Evolutionary conservation across 2,888 invertebrate species (phyloP).

Genomic region (Caenorhabditis sulstoni): DNA sequence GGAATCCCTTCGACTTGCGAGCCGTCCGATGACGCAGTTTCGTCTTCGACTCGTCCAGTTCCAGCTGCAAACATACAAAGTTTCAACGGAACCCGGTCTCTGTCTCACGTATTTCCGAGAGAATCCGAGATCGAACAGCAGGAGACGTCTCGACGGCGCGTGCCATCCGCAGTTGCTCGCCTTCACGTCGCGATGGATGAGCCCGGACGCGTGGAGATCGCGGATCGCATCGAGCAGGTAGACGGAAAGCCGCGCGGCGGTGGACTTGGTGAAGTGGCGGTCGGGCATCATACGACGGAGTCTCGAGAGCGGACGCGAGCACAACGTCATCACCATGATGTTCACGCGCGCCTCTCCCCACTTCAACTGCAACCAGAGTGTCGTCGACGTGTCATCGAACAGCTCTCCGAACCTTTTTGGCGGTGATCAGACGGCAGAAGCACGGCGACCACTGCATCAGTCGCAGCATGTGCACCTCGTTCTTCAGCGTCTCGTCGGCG

Average conservation of each 20-base stretch:
- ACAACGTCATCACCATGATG: conserved; percentile 73
- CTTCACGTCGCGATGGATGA: conserved; percentile 75
- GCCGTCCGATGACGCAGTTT: conserved; percentile 56
- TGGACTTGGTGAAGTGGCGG: conserved; percentile 69
- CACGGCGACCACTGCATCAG: conserved; percentile 67
- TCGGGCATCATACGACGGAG: conserved; percentile 70
- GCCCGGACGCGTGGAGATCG: conserved; percentile 70
- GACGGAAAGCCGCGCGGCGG: conserved; percentile 69
- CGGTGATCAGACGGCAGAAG: conserved; percentile 67
- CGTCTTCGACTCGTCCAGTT: conserved; percentile 17
- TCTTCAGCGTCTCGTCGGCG: conserved; percentile 54
- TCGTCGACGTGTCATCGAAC: neutral
- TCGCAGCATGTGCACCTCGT: conserved; percentile 66
- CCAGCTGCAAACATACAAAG: conserved; percentile 36
- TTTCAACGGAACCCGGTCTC: too few relatives aligned
- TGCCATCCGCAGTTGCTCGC: conserved; percentile 75
- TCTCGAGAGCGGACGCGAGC: conserved; percentile 68
- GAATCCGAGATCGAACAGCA: conserved; percentile 66
- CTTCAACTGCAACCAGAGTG: conserved; percentile 1
- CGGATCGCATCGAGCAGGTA: conserved; percentile 67
- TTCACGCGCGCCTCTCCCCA: conserved; percentile 55
- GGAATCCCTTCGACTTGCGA: conserved; percentile 64
- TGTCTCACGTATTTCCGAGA: conserved; percentile 56
- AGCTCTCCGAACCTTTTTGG: conserved; percentile 31
- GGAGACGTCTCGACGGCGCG: conserved; percentile 31